These are phyloP conservation scores for Nannobrachium achirus DNA, from an alignment of 2,113 vertebrate genomes.

Conservation along the genomic window DNA sequence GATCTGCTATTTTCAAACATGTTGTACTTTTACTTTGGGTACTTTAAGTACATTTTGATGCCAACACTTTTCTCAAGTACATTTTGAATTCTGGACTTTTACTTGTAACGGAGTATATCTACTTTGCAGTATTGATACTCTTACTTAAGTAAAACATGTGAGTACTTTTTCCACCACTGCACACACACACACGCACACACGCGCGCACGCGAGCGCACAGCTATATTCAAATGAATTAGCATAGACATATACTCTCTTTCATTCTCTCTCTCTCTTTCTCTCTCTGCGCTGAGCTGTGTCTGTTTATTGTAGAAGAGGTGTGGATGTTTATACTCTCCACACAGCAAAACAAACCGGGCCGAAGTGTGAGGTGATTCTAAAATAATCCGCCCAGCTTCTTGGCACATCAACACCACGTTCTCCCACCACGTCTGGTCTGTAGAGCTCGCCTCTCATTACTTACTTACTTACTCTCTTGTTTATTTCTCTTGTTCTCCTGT, in stretches of 20 bases:
- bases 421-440: conserved; percentile 39
- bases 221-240: conserved; percentile 29
- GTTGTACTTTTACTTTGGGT: no score
- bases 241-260: not conserved
- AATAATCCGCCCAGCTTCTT: conserved; percentile 54
- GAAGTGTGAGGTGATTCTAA: conserved; percentile 67
- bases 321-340: conserved; percentile 56
- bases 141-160: no score
- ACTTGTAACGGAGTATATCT: no score
- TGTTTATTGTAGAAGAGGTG: conserved; percentile 72
- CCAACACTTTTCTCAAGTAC: no score
- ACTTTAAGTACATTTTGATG: no score
- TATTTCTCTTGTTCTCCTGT: not conserved
- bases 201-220: conserved; percentile 11
- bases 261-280: not conserved
- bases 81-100: no score
- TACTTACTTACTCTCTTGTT: conserved; percentile 6
- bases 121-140: no score
- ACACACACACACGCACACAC: conserved; percentile 14
- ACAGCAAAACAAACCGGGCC: conserved; percentile 65
- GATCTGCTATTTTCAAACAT: no score
- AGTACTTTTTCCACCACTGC: no score
- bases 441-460: conserved; percentile 28
- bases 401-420: conserved; percentile 33
- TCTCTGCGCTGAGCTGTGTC: conserved; percentile 29